Evolutionary conservation across 2,113 vertebrate species (phyloP).

Genomic region (Guaruba guarouba): DNA sequence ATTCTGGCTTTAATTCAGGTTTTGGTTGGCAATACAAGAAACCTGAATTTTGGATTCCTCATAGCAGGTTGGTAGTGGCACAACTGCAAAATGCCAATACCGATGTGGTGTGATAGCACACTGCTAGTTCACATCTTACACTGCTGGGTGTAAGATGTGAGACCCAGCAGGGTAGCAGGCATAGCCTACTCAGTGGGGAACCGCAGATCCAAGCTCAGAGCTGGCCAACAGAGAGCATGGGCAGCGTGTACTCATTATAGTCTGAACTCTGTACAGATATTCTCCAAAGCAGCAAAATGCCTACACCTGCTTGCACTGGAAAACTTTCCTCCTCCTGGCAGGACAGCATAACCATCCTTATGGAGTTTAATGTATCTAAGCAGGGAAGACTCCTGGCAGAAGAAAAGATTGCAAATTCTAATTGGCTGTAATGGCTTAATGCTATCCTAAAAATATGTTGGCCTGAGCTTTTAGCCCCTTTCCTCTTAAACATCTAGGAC

Average conservation of each 20-base stretch:
- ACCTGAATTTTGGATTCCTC: not conserved
- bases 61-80: not conserved
- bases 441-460: not conserved
- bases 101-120: not conserved
- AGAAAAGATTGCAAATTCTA: not conserved
- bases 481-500: conserved; percentile 4
- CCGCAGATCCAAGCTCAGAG: not conserved
- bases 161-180: not conserved
- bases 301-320: not conserved
- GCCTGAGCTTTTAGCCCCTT: conserved; percentile 6
- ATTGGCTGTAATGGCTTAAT: not conserved
- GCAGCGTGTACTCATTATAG: not conserved
- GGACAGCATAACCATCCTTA: not conserved
- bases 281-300: not conserved
- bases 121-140: not conserved
- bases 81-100: not conserved
- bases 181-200: not conserved
- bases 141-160: not conserved
- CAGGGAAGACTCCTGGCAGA: not conserved
- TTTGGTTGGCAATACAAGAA: not conserved
- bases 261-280: rapidly evolving
- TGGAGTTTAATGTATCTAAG: not conserved
- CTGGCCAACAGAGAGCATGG: not conserved
- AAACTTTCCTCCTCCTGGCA: not conserved
- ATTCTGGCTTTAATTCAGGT: not conserved